phyloP scores from a whole-genome alignment of 2,797 vertebrate species.

The Rhynchotus rufescens region DNA sequence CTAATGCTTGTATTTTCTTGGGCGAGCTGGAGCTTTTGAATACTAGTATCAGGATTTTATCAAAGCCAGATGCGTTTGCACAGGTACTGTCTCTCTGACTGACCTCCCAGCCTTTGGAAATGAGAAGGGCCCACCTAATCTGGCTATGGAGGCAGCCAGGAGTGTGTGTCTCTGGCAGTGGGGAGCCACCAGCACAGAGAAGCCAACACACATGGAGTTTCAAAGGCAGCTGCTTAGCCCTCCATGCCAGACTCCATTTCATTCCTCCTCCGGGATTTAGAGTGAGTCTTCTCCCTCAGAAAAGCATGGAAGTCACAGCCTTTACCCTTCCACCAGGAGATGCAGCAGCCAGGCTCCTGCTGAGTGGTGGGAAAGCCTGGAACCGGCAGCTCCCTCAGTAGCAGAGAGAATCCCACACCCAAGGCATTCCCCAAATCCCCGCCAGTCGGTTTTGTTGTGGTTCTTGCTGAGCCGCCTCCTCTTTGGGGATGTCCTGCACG shows the following conservation, averaged over 20 bases:
- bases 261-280: neutral
- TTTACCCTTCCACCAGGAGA: neutral
- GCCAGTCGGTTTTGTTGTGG: neutral
- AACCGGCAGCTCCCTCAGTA: neutral
- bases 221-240: neutral
- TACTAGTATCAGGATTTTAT: neutral
- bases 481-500: neutral
- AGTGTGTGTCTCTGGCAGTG: neutral
- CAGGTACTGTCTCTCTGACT: neutral
- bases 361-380: conserved; percentile 12
- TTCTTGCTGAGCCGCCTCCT: neutral
- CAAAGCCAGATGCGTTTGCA: conserved; percentile 1
- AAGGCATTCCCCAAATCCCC: neutral
- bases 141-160: neutral
- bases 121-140: neutral
- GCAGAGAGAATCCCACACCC: conserved; percentile 29
- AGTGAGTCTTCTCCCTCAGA: neutral
- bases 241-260: neutral
- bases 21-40: conserved; percentile 21
- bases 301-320: neutral
- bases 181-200: neutral
- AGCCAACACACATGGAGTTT: neutral
- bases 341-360: neutral
- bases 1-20: conserved; percentile 3
- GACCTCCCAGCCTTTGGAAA: neutral